These are phyloP conservation scores for Carassius auratus DNA, from an alignment of 2,113 vertebrate species.

Conservation along the genomic window DNA sequence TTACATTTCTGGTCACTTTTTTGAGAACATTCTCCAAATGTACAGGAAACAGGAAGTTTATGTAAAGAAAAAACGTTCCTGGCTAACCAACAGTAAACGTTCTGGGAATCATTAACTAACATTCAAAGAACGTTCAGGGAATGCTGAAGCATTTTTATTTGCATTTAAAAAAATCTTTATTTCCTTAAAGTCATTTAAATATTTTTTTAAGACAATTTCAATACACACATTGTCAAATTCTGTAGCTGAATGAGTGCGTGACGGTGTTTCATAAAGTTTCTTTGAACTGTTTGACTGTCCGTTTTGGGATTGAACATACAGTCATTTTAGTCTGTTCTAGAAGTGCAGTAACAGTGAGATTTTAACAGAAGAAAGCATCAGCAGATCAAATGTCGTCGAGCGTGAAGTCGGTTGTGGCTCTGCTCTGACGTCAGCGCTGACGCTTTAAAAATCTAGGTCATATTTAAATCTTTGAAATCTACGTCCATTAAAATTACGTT, in stretches of 20 bases:
- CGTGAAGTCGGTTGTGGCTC: neutral
- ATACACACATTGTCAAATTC: neutral
- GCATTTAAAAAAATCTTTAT: too few relatives aligned
- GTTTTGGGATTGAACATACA: neutral
- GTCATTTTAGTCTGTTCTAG: neutral
- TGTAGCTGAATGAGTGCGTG: neutral
- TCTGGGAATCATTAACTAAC: too few relatives aligned
- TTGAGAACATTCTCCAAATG: too few relatives aligned
- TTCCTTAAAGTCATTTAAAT: too few relatives aligned
- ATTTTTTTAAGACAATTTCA: neutral
- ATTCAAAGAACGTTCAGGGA: too few relatives aligned
- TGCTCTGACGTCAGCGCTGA: slow-evolving; percentile 58
- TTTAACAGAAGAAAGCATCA: neutral
- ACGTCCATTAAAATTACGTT: slow-evolving; percentile 29
- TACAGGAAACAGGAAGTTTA: too few relatives aligned
- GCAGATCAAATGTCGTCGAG: neutral
- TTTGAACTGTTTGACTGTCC: neutral
- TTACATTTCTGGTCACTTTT: too few relatives aligned
- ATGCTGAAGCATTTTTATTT: too few relatives aligned
- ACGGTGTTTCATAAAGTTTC: neutral
- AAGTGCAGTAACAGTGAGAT: neutral
- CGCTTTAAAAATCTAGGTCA: slow-evolving; percentile 70
- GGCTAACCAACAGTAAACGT: too few relatives aligned
- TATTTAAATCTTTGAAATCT: slow-evolving; percentile 64
- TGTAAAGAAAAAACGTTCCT: too few relatives aligned